Base-by-base conservation (phyloP, 2,113 vertebrate genomes). In the Phyllopteryx taeniolatus region DNA sequence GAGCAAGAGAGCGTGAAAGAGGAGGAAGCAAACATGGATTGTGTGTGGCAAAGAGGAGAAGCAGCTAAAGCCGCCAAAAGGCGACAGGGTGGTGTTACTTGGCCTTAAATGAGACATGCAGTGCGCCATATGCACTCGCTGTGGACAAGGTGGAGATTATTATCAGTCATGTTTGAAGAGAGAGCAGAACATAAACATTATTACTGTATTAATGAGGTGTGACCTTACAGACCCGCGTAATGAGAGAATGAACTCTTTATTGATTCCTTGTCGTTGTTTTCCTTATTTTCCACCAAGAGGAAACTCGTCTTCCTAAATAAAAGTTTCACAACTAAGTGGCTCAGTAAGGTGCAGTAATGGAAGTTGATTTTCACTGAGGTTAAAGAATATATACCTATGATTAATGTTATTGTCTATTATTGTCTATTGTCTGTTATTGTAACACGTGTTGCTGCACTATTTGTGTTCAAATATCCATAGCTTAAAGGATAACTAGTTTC, bases 181-280 rank as follows among this genome's bases (percentile, higher is more conserved):
- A 61, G 68, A 75, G 73, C 33, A 14, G 69, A 78, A 77, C 83
- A 61, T 77, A 76, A 83, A 83, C 64, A 71, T 68, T 81, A 82
- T 86, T 88, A 83, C 86, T 70, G 65, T 71, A 60, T 54, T 83
- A 89, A 89, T 89, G 86, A 85, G 77, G 78, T 76, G 2, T 82
- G 83, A 85, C 85, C 81, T 71, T 77, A 77, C 74, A 71, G 44
- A 85, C 69, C 74, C 82, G 74, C 74, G 74, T 81, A 77, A 88
- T 85, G 43, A 68, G 61, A 63, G 13, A 2, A 42, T 13, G 33
- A 51, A 47, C 17, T 44, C 53, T 68, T 3, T 46, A 73, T 74
- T 54, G 12, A 9, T 20, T 44, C 22, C 17, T 46, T 22, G 8
- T 31, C 11, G 10, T 14, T 60, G 12, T 39, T 33, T 31, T 33